Evolutionary conservation across 1,140 invertebrate genomes (phyloP), one percentile per base, ranked within the genome.

Genomic region (Drosophila kanapiae): DNA sequence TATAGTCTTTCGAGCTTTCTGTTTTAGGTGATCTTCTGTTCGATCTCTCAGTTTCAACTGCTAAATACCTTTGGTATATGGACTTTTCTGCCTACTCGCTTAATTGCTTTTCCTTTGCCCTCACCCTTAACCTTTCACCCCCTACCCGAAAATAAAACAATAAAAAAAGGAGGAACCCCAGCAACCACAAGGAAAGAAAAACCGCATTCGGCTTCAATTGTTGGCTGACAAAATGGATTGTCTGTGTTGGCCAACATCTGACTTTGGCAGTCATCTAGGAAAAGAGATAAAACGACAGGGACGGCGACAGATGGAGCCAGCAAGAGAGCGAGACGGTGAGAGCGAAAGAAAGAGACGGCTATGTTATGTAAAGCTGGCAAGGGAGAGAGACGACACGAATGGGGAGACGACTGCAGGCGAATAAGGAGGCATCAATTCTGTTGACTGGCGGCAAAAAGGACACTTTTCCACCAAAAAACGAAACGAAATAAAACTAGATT

Each of bases 401-500:
- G n/a, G n/a, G n/a, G n/a, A n/a, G 16, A 9, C 14, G n/a, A 23
- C 23, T 23, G 23, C 23, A 23, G 23, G 1, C 23, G 31, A 8
- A 23, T 23, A 67, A 38, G 43, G 38, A 78, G 75, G 75, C 71
- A 77, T 81, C 78, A 77, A 80, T 69, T 80, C 45, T 42, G 58
- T 82, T 82, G 61, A 62, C 60, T 57, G 60, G 29, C 56, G 75
- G 45, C 60, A 80, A 76, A 60, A 61, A 23, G 74, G 74, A 68
- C 57, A 82, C 27, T 59, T 62, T 42, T 35, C 29, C 60, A 56
- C 65, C 65, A 18, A 48, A 58, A 68, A 69, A 45, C 75, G 57
- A 72, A 85, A 77, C 75, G 48, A 53, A 79, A 79, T 72, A 59
- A 77, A 84, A 81, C 72, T 77, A 53, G 68, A 64, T 65, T 81